Evolutionary conservation across 1,140 invertebrate genomes (phyloP).

Genomic region (Brachionus rubens): DNA sequence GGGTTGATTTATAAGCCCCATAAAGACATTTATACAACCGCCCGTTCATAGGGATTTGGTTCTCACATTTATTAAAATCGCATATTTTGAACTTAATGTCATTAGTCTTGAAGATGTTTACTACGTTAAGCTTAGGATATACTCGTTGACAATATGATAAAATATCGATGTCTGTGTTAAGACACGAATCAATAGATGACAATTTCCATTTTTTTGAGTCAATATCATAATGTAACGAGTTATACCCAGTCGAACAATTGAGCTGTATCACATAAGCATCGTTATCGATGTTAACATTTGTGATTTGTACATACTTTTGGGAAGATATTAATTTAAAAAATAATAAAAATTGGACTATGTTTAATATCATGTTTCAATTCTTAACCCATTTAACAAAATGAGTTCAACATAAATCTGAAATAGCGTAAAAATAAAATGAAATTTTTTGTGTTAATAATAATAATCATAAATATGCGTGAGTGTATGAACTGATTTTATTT

Average conservation of each 20-base stretch:
- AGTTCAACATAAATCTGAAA: too few species aligned
- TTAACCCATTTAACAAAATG: too few species aligned
- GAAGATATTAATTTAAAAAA: too few species aligned
- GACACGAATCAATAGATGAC: neutral
- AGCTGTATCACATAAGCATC: neutral
- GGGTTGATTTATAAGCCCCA: constrained; percentile 23
- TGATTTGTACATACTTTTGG: too few species aligned
- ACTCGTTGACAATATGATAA: constrained; percentile 7
- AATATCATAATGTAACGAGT: neutral
- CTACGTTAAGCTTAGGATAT: constrained; percentile 20
- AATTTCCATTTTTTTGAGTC: neutral
- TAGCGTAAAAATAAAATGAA: too few species aligned
- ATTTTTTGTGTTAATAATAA: too few species aligned
- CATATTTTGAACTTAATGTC: neutral
- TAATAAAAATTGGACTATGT: too few species aligned
- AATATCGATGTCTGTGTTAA: neutral
- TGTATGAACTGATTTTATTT: too few species aligned
- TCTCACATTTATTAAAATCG: neutral
- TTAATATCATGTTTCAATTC: too few species aligned
- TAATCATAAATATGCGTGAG: too few species aligned
- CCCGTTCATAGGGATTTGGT: neutral
- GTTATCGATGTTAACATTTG: too few species aligned
- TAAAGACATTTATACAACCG: constrained; percentile 8
- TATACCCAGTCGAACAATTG: neutral
- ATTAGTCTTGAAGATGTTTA: neutral